Evolutionary conservation across 2,888 invertebrate genomes (phyloP).

Genomic region (Tachina fera): DNA sequence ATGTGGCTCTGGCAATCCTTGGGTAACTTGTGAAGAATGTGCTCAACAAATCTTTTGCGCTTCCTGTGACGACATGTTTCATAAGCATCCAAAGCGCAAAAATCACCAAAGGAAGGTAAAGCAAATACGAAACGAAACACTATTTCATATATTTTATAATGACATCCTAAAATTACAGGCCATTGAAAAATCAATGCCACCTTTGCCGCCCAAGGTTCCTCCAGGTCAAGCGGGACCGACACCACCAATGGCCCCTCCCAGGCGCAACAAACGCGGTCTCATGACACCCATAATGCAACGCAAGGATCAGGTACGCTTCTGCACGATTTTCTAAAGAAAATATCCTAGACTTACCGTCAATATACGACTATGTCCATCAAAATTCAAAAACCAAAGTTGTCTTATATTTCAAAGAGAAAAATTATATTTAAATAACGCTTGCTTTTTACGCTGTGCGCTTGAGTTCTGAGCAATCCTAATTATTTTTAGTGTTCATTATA

Average conservation of each 20-base stretch:
- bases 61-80: slow-evolving; percentile 97
- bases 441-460: slow-evolving; percentile 51
- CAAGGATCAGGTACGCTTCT: slow-evolving; percentile 83
- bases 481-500: slow-evolving; percentile 20
- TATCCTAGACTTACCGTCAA: slow-evolving; percentile 27
- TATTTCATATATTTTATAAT: background rate
- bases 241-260: slow-evolving; percentile 87
- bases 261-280: slow-evolving; percentile 85
- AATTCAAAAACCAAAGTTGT: slow-evolving; percentile 33
- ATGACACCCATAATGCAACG: slow-evolving; percentile 84
- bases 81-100: slow-evolving; percentile 94
- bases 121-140: background rate
- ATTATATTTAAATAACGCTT: slow-evolving; percentile 44
- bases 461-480: slow-evolving; percentile 32
- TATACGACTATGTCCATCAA: background rate
- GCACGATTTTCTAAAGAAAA: slow-evolving; percentile 82
- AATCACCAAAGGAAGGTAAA: slow-evolving; percentile 90
- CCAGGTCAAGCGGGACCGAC: slow-evolving; percentile 77
- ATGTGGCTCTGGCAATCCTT: slow-evolving; percentile 92
- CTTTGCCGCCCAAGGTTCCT: slow-evolving; percentile 86
- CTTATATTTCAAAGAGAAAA: slow-evolving; percentile 2
- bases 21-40: slow-evolving; percentile 93
- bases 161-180: slow-evolving; percentile 75
- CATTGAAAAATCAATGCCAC: slow-evolving; percentile 84
- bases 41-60: slow-evolving; percentile 92